Percentiles rank a stretch among this genome's conserved stretches.
Conservation (phyloP, 2,113 vertebrate species). For the Cryptotis parvus region DNA sequence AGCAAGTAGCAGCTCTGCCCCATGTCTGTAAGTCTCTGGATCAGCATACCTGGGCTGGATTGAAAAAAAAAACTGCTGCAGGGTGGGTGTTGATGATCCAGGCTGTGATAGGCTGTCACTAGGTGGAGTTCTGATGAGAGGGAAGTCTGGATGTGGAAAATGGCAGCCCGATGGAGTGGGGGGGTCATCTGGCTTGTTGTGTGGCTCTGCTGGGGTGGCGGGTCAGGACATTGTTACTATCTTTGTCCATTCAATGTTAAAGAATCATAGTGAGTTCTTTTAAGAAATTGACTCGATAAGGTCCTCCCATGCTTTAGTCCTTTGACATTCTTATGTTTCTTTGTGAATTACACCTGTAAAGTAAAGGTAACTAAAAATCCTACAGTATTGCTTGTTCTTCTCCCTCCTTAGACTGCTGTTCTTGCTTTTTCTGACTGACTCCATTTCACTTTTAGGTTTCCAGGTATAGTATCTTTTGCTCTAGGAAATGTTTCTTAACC, state of each 20-base stretch:
- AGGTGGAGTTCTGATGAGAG: too few species aligned
- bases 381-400: too few species aligned
- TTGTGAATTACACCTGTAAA: not conserved
- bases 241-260: not conserved
- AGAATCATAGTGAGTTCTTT: not conserved
- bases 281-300: not conserved
- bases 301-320: not conserved
- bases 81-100: too few species aligned
- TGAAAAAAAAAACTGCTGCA: too few species aligned
- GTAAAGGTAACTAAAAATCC: not conserved
- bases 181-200: too few species aligned
- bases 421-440: not conserved
- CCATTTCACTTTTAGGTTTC: conserved; percentile 10
- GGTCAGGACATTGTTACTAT: not conserved
- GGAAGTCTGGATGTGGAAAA: too few species aligned
- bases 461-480: conserved; percentile 35
- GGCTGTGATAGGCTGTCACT: too few species aligned
- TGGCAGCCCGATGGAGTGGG: too few species aligned
- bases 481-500: conserved; percentile 37
- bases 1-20: too few species aligned
- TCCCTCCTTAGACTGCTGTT: not conserved
- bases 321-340: not conserved
- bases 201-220: too few species aligned
- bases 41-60: too few species aligned
- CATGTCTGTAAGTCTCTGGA: too few species aligned